A percentile compares a stretch with the other conserved stretches of the same genome.
Conservation (phyloP, 2,113 vertebrate species). For the Oceanites oceanicus region DNA sequence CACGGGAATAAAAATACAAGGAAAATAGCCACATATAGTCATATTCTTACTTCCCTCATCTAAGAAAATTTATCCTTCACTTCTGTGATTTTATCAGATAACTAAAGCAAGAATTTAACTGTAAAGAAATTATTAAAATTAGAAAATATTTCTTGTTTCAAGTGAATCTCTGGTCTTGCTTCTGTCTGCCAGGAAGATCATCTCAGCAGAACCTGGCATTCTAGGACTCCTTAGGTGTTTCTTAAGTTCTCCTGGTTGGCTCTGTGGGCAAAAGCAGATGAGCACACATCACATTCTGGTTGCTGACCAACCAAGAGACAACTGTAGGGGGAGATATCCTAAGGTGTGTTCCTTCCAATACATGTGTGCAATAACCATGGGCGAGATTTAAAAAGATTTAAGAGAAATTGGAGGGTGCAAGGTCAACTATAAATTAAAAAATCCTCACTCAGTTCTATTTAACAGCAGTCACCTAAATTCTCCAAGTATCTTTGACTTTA, state of each 20-base stretch:
- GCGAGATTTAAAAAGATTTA: neutral
- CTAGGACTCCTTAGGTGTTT: neutral
- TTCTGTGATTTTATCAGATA: neutral
- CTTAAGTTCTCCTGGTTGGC: neutral
- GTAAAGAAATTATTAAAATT: neutral
- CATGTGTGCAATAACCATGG: fast-evolving
- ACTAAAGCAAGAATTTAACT: neutral
- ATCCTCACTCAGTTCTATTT: neutral
- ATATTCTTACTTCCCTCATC: neutral
- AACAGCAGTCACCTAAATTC: neutral
- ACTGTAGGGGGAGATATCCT: neutral
- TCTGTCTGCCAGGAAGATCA: neutral
- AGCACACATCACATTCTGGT: neutral
- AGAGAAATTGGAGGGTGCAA: neutral
- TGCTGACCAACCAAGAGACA: neutral
- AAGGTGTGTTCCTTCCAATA: neutral
- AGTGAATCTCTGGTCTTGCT: neutral
- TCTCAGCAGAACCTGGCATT: neutral
- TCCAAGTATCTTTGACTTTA: neutral
- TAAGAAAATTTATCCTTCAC: neutral
- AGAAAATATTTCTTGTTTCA: neutral
- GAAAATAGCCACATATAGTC: neutral
- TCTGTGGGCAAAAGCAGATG: neutral
- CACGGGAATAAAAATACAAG: neutral
- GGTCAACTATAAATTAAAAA: neutral